These are phyloP conservation scores for Holacanthella duospinosa DNA, from an alignment of 2,888 invertebrate species.

Conservation along the genomic window DNA sequence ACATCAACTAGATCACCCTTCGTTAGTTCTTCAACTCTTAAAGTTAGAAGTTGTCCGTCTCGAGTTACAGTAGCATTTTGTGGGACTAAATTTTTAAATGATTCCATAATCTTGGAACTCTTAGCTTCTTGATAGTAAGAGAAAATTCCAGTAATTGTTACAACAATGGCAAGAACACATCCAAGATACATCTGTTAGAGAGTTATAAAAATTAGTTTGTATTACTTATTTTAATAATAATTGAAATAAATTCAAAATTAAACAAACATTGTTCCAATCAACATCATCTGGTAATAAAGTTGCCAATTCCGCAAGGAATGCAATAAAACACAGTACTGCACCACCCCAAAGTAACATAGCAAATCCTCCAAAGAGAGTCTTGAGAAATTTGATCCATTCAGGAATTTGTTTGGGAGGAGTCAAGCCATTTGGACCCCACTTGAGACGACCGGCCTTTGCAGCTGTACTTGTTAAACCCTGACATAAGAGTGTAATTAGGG, in stretches of 20 bases:
- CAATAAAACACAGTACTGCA: constrained; percentile 58
- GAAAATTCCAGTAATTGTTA: constrained; percentile 47
- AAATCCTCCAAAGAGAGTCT: constrained; percentile 65
- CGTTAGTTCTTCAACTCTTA: constrained; percentile 44
- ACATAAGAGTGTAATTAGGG: not conserved
- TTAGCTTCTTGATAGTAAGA: constrained; percentile 45
- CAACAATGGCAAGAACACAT: constrained; percentile 25
- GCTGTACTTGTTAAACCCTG: constrained; percentile 52
- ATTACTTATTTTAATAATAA: not conserved
- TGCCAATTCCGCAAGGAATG: constrained; percentile 45
- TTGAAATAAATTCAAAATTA: not conserved
- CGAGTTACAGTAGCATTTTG: constrained; percentile 41
- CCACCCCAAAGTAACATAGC: constrained; percentile 69
- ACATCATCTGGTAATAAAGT: constrained; percentile 15
- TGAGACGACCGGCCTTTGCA: constrained; percentile 50
- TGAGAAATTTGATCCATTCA: constrained; percentile 57
- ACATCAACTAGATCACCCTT: constrained; percentile 55
- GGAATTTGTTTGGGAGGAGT: constrained; percentile 63
- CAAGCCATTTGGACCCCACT: constrained; percentile 59
- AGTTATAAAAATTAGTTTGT: not conserved
- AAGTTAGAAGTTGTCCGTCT: constrained; percentile 40
- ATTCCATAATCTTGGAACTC: constrained; percentile 35
- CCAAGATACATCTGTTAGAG: constrained; percentile 29
- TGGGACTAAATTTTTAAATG: constrained; percentile 37
- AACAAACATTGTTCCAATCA: constrained; percentile 12